Evolutionary conservation across 2,113 vertebrate genomes (phyloP), one percentile per base, ranked within the genome.

Genomic region (Spizaetus ornatus): DNA sequence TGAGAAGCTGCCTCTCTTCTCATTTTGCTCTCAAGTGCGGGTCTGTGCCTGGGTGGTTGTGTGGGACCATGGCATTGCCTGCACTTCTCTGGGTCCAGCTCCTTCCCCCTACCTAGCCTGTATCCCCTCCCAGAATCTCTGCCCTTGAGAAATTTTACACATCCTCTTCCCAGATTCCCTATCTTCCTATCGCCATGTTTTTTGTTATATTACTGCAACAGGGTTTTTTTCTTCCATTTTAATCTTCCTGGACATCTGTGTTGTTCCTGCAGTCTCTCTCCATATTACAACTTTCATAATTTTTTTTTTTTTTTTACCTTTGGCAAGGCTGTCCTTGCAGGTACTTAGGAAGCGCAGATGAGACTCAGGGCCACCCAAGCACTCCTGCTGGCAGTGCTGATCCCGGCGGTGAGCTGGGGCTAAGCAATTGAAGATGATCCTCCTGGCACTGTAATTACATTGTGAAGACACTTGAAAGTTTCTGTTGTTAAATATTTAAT

Each of bases 401-500:
- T 91, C 59, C 48, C 0, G 2, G 45, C 0, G 0, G 18, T 53
- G 58, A 89, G 55, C 70, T 72, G 52, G 23, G 42, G 34, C 20
- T 47, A 9, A 70, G 77, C 74, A 67, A 52, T 16, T 71, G 73
- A 67, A 95, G 66, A 38, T 79, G 74, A 63, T 80, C 48, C 63
- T 82, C 48, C 77, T 73, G 79, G 58, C 63, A n/a, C 76, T 16
- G 18, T 53, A 93, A 93, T 80, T 87, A 90, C 82, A 67, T 43
- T 83, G 84, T 74, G 71, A 90, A 85, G 84, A 86, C 82, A 73
- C 74, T 80, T 86, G 55, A 56, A 85, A 93, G 79, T 83, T 81
- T 67, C 82, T 86, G 50, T 73, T 80, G 70, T 86, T 95, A 87
- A 96, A 95, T 95, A 95, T 95, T 97, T 95, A 84, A 95, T 70